Evolutionary conservation across 1,140 invertebrate genomes (phyloP).

Genomic region (Magallana gigas): DNA sequence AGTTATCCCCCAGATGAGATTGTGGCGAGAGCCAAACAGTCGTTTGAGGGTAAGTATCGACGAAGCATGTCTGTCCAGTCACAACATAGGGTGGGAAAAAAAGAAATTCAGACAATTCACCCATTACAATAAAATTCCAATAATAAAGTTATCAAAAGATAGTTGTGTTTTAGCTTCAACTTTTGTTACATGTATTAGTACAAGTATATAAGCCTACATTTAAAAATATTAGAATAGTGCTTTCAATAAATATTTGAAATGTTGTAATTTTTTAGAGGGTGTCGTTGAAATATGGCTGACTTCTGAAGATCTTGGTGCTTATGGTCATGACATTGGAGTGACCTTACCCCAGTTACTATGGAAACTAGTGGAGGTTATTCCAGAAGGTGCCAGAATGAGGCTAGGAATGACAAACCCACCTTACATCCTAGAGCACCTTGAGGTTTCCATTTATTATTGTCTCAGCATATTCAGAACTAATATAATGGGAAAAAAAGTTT

Average conservation of each 20-base stretch:
- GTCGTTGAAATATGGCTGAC: conserved; percentile 99
- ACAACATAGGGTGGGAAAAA: no score
- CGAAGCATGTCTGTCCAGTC: no score
- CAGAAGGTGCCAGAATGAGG: conserved; percentile 91
- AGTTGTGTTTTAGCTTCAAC: no score
- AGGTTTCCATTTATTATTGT: conserved; percentile 78
- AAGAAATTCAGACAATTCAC: no score
- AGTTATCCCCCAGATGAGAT: conserved; percentile 90
- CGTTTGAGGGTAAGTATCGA: conserved; percentile 82
- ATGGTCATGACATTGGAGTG: conserved; percentile 95
- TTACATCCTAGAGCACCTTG: conserved; percentile 96
- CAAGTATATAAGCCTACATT: no score
- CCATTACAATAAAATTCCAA: no score
- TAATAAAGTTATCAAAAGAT: no score
- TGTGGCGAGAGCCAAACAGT: conserved; percentile 84
- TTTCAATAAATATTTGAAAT: no score
- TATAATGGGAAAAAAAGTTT: no score
- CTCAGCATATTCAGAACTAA: no score
- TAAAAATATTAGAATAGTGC: no score
- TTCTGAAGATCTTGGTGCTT: conserved; percentile 98
- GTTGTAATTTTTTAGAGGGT: conserved; percentile 86
- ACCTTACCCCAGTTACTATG: conserved; percentile 92
- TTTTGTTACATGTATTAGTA: no score
- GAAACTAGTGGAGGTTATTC: conserved; percentile 93
- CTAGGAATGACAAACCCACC: conserved; percentile 99